phyloP scores from a whole-genome alignment of 2,888 invertebrate species.

The Orchesellides sinensis region DNA sequence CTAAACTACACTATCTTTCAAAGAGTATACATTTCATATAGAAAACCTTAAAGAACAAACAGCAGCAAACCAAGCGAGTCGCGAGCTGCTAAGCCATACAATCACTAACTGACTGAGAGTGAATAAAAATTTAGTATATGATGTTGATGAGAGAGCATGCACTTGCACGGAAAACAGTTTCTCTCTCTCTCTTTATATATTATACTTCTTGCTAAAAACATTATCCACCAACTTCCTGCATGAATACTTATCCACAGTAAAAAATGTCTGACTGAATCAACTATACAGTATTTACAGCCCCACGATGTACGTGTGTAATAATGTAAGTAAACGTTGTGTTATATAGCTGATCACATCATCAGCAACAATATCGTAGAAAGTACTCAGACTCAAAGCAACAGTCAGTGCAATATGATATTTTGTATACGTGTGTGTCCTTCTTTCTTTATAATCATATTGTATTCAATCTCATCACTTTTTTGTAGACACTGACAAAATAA shows the following conservation, averaged over 20 bases:
- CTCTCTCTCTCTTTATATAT: conserved; percentile 6
- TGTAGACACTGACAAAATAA: conserved; percentile 10
- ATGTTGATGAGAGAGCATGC: neutral
- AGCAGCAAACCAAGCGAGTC: conserved; percentile 14
- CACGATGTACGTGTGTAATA: neutral
- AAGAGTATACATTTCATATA: no score
- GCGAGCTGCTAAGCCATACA: conserved; percentile 1
- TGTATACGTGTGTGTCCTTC: conserved; percentile 8
- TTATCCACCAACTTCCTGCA: conserved; percentile 53
- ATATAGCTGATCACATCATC: conserved; percentile 17
- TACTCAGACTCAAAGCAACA: conserved; percentile 18
- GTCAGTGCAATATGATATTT: conserved; percentile 28
- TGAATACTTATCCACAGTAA: conserved; percentile 28
- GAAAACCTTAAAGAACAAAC: no score
- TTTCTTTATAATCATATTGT: conserved; percentile 20
- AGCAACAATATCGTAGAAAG: conserved; percentile 51
- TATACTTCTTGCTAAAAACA: conserved; percentile 29
- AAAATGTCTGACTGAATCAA: no score
- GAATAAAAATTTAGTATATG: neutral
- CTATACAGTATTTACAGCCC: neutral
- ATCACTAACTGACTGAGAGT: conserved; percentile 2
- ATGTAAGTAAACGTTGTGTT: conserved; percentile 1
- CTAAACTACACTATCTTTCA: no score
- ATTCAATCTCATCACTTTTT: conserved; percentile 24
- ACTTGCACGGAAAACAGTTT: conserved; percentile 45